Conservation (phyloP, 2,113 vertebrate species). For the Balaeniceps rex region DNA sequence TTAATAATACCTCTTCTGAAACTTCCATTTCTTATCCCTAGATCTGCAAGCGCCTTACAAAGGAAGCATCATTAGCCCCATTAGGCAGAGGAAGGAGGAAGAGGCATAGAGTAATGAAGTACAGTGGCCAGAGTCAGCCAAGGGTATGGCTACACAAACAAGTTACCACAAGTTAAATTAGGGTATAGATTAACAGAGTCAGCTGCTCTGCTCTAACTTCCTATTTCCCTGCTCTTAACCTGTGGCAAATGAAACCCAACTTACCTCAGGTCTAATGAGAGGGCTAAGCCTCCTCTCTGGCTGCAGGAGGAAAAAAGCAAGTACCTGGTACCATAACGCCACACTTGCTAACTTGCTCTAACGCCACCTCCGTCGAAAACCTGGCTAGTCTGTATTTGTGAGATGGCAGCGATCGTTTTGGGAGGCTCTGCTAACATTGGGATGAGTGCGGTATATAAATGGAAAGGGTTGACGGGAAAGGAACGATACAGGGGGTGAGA, state of each 20-base stretch:
- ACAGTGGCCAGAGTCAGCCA: background rate
- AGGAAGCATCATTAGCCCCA: background rate
- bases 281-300: background rate
- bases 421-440: background rate
- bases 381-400: background rate
- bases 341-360: background rate
- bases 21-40: constrained; percentile 3
- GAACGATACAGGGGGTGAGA: background rate
- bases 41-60: background rate
- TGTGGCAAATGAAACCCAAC: background rate
- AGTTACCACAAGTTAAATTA: background rate
- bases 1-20: background rate
- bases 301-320: background rate
- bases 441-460: background rate
- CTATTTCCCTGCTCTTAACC: background rate
- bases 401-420: background rate
- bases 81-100: constrained; percentile 4
- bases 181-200: background rate
- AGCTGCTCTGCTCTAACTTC: background rate
- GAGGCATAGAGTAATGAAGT: background rate
- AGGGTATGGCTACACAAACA: background rate
- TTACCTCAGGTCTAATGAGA: background rate
- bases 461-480: background rate
- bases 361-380: background rate
- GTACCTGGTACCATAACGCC: background rate